Evolutionary conservation across 2,888 invertebrate genomes (phyloP).

Genomic region (Drosophila lacicola): DNA sequence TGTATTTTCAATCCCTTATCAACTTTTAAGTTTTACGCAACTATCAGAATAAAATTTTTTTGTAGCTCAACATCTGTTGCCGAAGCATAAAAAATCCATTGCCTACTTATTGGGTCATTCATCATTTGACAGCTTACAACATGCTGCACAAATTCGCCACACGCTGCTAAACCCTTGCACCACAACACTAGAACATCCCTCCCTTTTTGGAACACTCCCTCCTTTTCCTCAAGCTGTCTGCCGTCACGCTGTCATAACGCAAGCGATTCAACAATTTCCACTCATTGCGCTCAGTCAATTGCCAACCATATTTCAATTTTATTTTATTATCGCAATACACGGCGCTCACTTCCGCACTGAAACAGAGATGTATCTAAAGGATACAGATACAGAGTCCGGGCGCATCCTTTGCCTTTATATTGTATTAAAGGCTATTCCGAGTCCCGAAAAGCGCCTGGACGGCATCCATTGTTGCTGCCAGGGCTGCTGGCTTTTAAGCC

Average conservation of each 20-base stretch:
- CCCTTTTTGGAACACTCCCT: not conserved
- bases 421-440: constrained; percentile 52
- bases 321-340: constrained; percentile 73
- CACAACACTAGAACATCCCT: constrained; percentile 4
- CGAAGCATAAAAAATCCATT: constrained; percentile 28
- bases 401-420: constrained; percentile 61
- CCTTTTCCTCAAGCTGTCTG: constrained; percentile 1
- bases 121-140: constrained; percentile 38
- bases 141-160: constrained; percentile 27
- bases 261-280: constrained; percentile 71
- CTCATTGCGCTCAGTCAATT: constrained; percentile 76
- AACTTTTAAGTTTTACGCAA: constrained; percentile 3
- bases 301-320: constrained; percentile 79
- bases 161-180: constrained; percentile 7
- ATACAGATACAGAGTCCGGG: constrained; percentile 43
- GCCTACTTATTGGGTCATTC: constrained; percentile 60
- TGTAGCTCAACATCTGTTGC: constrained; percentile 23
- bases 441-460: constrained; percentile 20
- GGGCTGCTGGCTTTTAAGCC: constrained; percentile 48
- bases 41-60: constrained; percentile 6
- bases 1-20: constrained; percentile 5
- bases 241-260: constrained; percentile 56
- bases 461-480: constrained; percentile 39
- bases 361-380: constrained; percentile 34
- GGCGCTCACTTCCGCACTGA: constrained; percentile 23